phyloP scores from a whole-genome alignment of 1,140 invertebrate species.

The Atta colombica region DNA sequence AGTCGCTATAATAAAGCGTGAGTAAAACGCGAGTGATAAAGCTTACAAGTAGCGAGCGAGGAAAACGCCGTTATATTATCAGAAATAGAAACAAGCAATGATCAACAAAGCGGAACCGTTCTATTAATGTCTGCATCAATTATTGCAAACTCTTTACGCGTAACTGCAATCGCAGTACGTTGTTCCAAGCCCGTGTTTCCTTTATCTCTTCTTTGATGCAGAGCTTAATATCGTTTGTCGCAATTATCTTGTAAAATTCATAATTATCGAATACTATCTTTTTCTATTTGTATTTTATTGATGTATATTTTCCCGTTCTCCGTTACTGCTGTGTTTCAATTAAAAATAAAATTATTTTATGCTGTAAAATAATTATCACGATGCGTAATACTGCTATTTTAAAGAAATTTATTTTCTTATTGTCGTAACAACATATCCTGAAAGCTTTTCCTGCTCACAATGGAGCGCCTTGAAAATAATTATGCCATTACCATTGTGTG shows the following conservation, averaged over 20 bases:
- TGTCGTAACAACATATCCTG: neutral
- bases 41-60: neutral
- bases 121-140: slow-evolving; percentile 10
- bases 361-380: neutral
- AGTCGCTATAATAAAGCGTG: slow-evolving; percentile 42
- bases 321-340: neutral
- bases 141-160: slow-evolving; percentile 18
- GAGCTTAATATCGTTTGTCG: neutral
- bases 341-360: neutral
- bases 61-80: slow-evolving; percentile 41
- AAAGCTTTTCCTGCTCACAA: neutral
- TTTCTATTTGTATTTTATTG: neutral
- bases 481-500: neutral
- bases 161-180: neutral
- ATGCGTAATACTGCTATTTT: neutral
- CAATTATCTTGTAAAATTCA: neutral
- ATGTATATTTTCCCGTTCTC: neutral
- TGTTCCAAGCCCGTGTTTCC: neutral
- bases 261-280: neutral
- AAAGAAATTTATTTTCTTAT: neutral
- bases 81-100: neutral
- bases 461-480: neutral
- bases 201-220: slow-evolving; percentile 1
- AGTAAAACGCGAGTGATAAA: slow-evolving; percentile 21
- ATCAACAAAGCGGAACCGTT: slow-evolving; percentile 33